These are phyloP conservation scores for Drosophila pseudotakahashii DNA, from an alignment of 2,888 invertebrate genomes.

Conservation along the genomic window DNA sequence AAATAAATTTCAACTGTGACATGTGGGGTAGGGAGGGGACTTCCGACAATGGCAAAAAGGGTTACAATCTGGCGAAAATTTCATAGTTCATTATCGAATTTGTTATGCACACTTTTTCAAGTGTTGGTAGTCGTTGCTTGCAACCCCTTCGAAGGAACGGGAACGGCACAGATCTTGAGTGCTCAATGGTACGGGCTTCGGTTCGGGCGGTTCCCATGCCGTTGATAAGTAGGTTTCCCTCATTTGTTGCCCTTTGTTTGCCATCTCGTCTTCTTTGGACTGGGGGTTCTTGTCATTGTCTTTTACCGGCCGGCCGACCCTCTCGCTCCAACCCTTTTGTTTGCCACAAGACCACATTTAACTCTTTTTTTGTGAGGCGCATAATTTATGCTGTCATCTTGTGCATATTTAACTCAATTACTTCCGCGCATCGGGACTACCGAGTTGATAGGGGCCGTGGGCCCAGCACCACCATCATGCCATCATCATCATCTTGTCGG, in stretches of 20 bases:
- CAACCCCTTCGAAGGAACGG: conserved; percentile 54
- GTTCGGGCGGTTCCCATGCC: conserved; percentile 59
- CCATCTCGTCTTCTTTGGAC: background rate
- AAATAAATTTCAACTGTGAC: conserved; percentile 68
- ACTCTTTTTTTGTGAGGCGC: conserved; percentile 61
- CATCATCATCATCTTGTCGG: conserved; percentile 53
- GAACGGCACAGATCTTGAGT: conserved; percentile 34
- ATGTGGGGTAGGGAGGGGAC: conserved; percentile 38
- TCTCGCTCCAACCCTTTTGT: conserved; percentile 47
- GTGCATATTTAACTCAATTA: conserved; percentile 78
- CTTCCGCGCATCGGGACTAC: conserved; percentile 67
- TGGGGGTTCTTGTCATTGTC: conserved; percentile 46
- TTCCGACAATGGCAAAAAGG: conserved; percentile 38
- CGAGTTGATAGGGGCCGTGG: conserved; percentile 65
- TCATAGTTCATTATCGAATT: conserved; percentile 82
- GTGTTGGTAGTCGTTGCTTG: conserved; percentile 41
- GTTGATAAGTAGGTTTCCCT: conserved; percentile 57
- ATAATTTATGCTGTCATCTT: conserved; percentile 79
- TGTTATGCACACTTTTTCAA: conserved; percentile 80
- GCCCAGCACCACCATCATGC: conserved; percentile 42
- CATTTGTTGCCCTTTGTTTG: conserved; percentile 62
- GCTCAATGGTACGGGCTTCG: conserved; percentile 20
- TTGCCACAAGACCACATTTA: conserved; percentile 72
- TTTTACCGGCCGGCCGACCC: conserved; percentile 4
- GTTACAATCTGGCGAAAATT: conserved; percentile 55